Conservation (phyloP, 1,140 invertebrate species). For the Drosophila trapezifrons region DNA sequence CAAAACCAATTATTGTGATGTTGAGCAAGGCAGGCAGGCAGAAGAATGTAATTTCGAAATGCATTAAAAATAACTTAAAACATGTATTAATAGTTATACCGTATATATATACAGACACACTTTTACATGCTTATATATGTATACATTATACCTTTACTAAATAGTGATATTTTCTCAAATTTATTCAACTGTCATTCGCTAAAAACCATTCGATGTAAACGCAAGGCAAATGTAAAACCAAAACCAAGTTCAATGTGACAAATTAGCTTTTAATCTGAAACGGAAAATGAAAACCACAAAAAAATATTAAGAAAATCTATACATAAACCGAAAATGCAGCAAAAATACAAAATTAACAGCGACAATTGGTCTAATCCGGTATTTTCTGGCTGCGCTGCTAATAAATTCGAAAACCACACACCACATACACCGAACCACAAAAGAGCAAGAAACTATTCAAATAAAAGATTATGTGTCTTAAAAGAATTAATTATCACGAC, state of each 20-base stretch:
- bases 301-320: neutral
- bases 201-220: slow-evolving; percentile 64
- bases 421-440: slow-evolving; percentile 47
- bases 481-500: slow-evolving; percentile 67
- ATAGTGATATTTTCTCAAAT: slow-evolving; percentile 69
- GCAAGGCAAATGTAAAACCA: slow-evolving; percentile 52
- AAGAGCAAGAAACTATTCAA: slow-evolving; percentile 72
- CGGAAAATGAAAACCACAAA: slow-evolving; percentile 23
- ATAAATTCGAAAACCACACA: slow-evolving; percentile 35
- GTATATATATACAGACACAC: slow-evolving; percentile 39
- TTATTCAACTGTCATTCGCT: slow-evolving; percentile 69
- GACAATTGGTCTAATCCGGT: slow-evolving; percentile 49
- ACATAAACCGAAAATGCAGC: slow-evolving; percentile 25
- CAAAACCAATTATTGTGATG: slow-evolving; percentile 65
- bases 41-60: slow-evolving; percentile 66
- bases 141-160: slow-evolving; percentile 53
- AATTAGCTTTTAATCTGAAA: slow-evolving; percentile 72
- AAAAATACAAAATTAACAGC: slow-evolving; percentile 40
- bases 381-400: slow-evolving; percentile 62
- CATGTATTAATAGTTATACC: slow-evolving; percentile 73
- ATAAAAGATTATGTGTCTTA: slow-evolving; percentile 83
- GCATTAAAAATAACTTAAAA: slow-evolving; percentile 71
- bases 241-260: slow-evolving; percentile 74
- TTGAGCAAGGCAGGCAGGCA: slow-evolving; percentile 33
- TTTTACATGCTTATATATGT: slow-evolving; percentile 53